phyloP scores from a whole-genome alignment of 2,888 invertebrate genomes.

The Macrosiphum euphorbiae region DNA sequence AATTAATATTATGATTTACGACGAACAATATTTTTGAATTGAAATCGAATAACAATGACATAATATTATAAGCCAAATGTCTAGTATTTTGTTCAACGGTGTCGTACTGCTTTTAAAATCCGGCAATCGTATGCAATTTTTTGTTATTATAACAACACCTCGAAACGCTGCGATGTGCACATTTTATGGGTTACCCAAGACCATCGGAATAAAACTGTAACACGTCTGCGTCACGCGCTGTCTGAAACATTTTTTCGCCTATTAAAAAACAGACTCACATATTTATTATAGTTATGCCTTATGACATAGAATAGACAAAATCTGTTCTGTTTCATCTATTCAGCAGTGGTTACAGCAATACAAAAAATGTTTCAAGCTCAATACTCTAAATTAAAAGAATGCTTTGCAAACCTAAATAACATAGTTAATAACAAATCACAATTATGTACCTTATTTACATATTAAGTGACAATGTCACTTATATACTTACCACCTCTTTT shows the following conservation, averaged over 20 bases:
- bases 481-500: neutral
- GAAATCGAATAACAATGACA: slow-evolving; percentile 2
- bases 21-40: neutral
- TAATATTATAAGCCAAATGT: neutral
- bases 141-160: neutral
- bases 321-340: neutral
- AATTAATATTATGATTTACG: slow-evolving; percentile 5
- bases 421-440: neutral
- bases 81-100: neutral
- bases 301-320: neutral
- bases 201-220: neutral
- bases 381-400: neutral
- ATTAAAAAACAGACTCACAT: neutral
- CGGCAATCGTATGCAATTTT: neutral
- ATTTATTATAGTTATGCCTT: neutral
- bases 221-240: neutral
- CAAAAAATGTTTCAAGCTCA: neutral
- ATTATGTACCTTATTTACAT: no score
- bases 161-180: neutral
- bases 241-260: neutral
- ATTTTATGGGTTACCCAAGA: neutral
- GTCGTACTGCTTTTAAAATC: neutral
- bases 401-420: neutral
- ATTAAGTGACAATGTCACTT: neutral
- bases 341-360: neutral